Percentiles rank a stretch among this genome's conserved stretches.
Conservation (phyloP, 2,888 invertebrate genomes). For the Amphipyra berbera region DNA sequence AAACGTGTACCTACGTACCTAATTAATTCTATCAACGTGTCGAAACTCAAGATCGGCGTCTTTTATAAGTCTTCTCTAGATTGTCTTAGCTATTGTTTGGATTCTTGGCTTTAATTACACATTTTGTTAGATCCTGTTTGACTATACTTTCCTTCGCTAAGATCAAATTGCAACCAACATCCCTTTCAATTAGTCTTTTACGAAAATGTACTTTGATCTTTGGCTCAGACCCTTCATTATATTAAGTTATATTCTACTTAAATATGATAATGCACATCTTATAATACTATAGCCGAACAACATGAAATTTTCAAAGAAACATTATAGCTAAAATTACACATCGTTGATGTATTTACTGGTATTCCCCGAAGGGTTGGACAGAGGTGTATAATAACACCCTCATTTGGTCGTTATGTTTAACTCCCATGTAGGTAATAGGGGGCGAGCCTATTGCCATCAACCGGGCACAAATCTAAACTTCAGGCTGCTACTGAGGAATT, state of each 20-base stretch:
- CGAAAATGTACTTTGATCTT: slow-evolving; percentile 50
- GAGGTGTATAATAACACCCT: too few relatives aligned
- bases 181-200: slow-evolving; percentile 49
- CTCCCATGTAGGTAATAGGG: too few relatives aligned
- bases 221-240: slow-evolving; percentile 22
- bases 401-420: too few relatives aligned
- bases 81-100: slow-evolving; percentile 67
- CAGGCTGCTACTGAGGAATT: too few relatives aligned
- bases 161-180: slow-evolving; percentile 47
- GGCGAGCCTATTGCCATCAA: too few relatives aligned
- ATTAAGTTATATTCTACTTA: not conserved
- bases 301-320: not conserved
- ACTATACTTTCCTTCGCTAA: slow-evolving; percentile 42
- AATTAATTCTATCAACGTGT: slow-evolving; percentile 63
- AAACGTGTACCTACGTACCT: slow-evolving; percentile 27
- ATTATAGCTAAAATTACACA: not conserved
- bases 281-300: not conserved
- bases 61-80: slow-evolving; percentile 68
- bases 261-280: not conserved
- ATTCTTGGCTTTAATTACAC: slow-evolving; percentile 68
- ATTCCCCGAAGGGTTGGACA: too few relatives aligned
- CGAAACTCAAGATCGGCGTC: slow-evolving; percentile 63
- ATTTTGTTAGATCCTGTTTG: slow-evolving; percentile 55
- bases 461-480: too few relatives aligned
- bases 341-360: too few relatives aligned